These are phyloP conservation scores for Tringa solitaria DNA, from an alignment of 2,113 vertebrate genomes.

Conservation along the genomic window DNA sequence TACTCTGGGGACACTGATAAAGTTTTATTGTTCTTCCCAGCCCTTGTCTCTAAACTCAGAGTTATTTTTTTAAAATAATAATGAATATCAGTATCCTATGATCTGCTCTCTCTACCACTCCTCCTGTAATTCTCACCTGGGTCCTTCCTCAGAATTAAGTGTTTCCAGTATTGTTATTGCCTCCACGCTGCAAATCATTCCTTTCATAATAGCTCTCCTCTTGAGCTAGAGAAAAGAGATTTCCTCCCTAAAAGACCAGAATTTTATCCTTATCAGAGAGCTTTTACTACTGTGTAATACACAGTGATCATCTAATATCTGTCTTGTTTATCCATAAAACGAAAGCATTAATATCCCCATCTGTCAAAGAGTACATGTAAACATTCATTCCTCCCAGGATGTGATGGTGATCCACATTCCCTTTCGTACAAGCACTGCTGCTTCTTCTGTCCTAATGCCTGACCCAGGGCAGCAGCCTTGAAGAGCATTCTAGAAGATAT, in stretches of 20 bases:
- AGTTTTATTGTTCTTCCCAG: not conserved
- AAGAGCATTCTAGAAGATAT: not conserved
- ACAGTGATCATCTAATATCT: not conserved
- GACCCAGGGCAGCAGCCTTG: not conserved
- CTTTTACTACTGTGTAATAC: not conserved
- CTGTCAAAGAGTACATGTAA: slow-evolving; percentile 20
- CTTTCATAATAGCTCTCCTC: not conserved
- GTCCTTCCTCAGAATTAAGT: not conserved
- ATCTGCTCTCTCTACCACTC: not conserved
- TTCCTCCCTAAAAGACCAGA: not conserved
- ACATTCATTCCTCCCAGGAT: not conserved
- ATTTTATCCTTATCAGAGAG: not conserved
- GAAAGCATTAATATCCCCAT: not conserved
- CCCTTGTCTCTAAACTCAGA: not conserved
- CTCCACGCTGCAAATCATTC: not conserved
- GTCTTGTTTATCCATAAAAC: slow-evolving; percentile 16
- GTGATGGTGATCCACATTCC: not conserved
- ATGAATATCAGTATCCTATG: not conserved
- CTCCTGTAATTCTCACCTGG: not conserved
- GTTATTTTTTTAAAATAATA: not conserved
- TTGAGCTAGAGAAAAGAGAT: not conserved
- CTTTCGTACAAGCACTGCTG: not conserved
- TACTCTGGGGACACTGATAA: not conserved
- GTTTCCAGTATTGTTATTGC: not conserved
- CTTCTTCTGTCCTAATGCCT: not conserved